Percentiles rank a stretch among this genome's conserved stretches.
phyloP scores from a whole-genome alignment of 2,797 vertebrate species.

The Balearica regulorum region DNA sequence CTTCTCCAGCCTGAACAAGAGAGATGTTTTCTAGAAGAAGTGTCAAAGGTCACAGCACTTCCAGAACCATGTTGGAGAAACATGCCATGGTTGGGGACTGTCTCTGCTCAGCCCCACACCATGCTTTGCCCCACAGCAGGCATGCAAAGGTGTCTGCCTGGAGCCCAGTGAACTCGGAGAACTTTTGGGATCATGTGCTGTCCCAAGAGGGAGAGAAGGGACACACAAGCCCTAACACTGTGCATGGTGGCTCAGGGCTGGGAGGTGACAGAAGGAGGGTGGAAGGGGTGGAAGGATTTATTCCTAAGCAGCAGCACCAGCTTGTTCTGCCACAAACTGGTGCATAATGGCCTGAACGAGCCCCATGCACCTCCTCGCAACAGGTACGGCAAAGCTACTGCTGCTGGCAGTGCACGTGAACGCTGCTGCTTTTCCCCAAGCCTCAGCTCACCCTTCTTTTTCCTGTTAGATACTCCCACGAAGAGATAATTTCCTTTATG shows the following conservation, averaged over 20 bases:
- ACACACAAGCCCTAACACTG: neutral
- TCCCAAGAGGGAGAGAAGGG: neutral
- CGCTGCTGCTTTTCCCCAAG: neutral
- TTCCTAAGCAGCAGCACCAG: neutral
- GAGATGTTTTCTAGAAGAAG: neutral
- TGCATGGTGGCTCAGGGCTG: neutral
- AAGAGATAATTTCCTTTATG: neutral
- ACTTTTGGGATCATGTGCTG: neutral
- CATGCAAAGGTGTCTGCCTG: neutral
- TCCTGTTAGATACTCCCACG: neutral
- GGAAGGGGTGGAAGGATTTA: neutral
- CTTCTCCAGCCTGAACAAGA: neutral
- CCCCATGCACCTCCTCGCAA: neutral
- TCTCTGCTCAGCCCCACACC: neutral
- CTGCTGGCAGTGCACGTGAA: neutral
- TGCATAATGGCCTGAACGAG: neutral
- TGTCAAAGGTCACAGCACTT: neutral
- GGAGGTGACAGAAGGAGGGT: neutral
- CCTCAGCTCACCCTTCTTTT: neutral
- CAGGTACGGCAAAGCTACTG: neutral
- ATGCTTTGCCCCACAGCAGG: neutral
- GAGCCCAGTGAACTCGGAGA: neutral
- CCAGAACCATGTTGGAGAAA: neutral
- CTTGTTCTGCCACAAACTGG: neutral
- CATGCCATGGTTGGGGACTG: rapidly evolving